phyloP scores from a whole-genome alignment of 2,888 invertebrate species.

The Cinara cedri region DNA sequence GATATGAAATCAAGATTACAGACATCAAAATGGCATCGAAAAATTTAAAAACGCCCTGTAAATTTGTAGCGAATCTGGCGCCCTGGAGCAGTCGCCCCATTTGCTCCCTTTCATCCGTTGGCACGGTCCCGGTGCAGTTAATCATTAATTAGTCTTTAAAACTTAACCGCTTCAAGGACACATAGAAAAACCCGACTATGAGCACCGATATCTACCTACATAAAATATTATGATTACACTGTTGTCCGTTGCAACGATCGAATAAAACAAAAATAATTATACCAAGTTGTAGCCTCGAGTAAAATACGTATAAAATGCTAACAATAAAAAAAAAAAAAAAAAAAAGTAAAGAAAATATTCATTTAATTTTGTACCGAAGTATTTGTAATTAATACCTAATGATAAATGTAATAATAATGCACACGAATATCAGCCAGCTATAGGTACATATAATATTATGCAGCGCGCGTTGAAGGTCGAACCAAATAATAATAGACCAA shows the following conservation, averaged over 20 bases:
- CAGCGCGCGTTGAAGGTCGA: conserved; percentile 22
- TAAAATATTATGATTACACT: no score
- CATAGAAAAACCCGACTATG: background rate
- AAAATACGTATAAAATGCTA: background rate
- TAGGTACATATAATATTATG: background rate
- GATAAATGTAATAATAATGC: background rate
- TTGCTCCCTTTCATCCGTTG: no score
- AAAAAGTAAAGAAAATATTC: conserved; percentile 1
- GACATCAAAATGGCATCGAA: background rate
- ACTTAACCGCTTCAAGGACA: conserved; percentile 21
- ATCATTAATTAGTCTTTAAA: conserved; percentile 20
- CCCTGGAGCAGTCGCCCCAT: no score
- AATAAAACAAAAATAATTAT: conserved; percentile 2
- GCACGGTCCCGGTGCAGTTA: no score
- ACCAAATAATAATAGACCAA: conserved; percentile 28
- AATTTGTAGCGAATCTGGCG: no score
- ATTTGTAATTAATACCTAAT: conserved; percentile 5
- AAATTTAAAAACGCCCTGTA: no score
- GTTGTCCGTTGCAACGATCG: background rate
- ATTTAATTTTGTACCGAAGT: background rate
- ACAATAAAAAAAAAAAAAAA: background rate
- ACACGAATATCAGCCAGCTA: no score
- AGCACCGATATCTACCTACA: no score
- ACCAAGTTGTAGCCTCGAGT: background rate
- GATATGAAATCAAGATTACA: background rate